Percentiles rank a stretch among this genome's conserved stretches.
These are phyloP conservation scores for Seison nebaliae DNA, from an alignment of 1,140 invertebrate genomes.

Conservation along the genomic window DNA sequence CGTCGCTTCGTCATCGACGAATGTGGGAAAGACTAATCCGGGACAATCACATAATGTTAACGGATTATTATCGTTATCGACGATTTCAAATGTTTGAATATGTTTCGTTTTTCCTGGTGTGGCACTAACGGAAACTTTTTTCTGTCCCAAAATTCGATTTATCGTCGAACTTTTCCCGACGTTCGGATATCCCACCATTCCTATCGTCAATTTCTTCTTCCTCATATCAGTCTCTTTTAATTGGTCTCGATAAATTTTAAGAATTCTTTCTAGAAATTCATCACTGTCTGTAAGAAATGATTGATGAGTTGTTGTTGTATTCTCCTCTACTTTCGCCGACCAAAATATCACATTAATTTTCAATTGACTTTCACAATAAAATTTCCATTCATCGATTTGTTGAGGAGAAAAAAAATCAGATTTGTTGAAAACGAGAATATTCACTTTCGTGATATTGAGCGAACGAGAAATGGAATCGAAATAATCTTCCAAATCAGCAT, in stretches of 20 bases:
- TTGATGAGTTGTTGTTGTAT: conserved; percentile 15
- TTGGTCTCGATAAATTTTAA: not conserved
- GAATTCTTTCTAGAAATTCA: not conserved
- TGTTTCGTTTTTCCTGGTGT: conserved; percentile 90
- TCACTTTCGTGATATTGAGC: conserved; percentile 44
- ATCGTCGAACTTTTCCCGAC: conserved; percentile 97
- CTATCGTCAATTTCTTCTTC: conserved; percentile 9
- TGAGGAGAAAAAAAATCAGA: conserved; percentile 60
- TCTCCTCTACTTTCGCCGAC: conserved; percentile 37
- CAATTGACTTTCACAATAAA: conserved; percentile 8
- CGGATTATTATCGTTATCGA: no score
- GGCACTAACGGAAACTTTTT: conserved; percentile 76
- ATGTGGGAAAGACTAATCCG: conserved; percentile 82
- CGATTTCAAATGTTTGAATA: conserved; percentile 54
- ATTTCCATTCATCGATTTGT: conserved; percentile 35
- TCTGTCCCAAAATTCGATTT: conserved; percentile 58
- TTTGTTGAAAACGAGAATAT: conserved; percentile 72
- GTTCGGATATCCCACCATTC: conserved; percentile 70
- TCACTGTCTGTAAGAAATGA: not conserved
- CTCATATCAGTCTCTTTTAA: not conserved
- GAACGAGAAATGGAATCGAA: no score
- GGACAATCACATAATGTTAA: conserved; percentile 83
- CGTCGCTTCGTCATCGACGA: conserved; percentile 65
- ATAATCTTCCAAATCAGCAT: conserved; percentile 71
- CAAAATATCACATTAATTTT: conserved; percentile 43